Percentiles rank a stretch among this genome's conserved stretches.
Conservation (phyloP, 2,113 vertebrate species). For the Nothoprocta perdicaria region DNA sequence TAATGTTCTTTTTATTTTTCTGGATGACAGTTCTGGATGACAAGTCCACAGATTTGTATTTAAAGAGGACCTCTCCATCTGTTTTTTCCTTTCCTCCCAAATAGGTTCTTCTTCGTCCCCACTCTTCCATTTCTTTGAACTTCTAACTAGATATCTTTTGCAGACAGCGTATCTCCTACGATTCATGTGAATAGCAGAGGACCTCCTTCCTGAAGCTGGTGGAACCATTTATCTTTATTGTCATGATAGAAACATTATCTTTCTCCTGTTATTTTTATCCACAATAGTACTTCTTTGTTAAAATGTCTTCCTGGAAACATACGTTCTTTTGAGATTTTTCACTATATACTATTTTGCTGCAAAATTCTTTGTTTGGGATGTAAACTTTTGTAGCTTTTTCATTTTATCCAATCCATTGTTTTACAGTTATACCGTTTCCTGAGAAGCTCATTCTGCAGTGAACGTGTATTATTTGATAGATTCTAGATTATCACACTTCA, state of each 20-base stretch:
- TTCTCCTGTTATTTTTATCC: background rate
- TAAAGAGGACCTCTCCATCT: background rate
- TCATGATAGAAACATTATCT: background rate
- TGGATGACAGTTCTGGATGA: background rate
- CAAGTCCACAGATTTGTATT: background rate
- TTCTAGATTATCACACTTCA: background rate
- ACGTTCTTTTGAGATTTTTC: background rate
- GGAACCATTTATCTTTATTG: background rate
- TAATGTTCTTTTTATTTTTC: background rate
- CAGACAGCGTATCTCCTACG: accelerated
- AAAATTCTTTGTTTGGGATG: background rate
- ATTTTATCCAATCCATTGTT: background rate
- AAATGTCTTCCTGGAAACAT: background rate
- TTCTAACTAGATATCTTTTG: background rate
- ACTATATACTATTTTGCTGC: background rate
- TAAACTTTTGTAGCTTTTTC: background rate
- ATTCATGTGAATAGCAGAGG: background rate
- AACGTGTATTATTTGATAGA: background rate
- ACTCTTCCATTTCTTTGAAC: background rate
- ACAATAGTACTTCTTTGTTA: background rate
- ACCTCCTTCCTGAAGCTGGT: background rate
- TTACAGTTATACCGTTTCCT: background rate
- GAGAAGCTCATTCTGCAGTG: background rate
- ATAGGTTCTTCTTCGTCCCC: background rate
- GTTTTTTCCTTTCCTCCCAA: background rate